Percentiles rank a stretch among this genome's conserved stretches.
Evolutionary conservation across 2,888 invertebrate genomes (phyloP).

Genomic region (Rhopalosiphum nymphaeae): DNA sequence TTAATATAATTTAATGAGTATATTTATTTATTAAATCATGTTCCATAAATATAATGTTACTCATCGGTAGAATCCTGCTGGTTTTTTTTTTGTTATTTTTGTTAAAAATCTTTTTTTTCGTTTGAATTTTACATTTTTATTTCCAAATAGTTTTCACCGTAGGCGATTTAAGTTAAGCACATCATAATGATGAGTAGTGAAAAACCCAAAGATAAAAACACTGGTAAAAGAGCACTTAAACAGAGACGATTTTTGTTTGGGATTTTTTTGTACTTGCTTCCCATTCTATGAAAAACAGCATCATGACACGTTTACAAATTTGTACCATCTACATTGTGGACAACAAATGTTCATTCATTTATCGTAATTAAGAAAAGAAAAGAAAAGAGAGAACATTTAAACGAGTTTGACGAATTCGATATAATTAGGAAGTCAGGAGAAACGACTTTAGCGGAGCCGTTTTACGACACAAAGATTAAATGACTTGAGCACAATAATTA

Average conservation of each 20-base stretch:
- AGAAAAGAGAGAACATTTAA: slow-evolving; percentile 19
- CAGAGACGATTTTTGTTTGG: slow-evolving; percentile 16
- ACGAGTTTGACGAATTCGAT: not conserved
- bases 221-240: slow-evolving; percentile 56
- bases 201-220: slow-evolving; percentile 42
- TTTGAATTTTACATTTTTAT: slow-evolving; percentile 43
- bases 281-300: slow-evolving; percentile 17
- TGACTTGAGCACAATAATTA: not conserved
- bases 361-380: slow-evolving; percentile 37
- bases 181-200: slow-evolving; percentile 46
- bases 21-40: slow-evolving; percentile 20
- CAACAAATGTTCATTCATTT: slow-evolving; percentile 44
- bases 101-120: slow-evolving; percentile 18
- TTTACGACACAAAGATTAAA: slow-evolving; percentile 16
- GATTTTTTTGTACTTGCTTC: slow-evolving; percentile 16
- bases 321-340: not conserved
- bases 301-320: slow-evolving; percentile 48
- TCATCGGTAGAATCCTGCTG: not conserved
- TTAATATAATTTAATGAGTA: not conserved
- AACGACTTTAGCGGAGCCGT: not conserved
- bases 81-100: not conserved
- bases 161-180: slow-evolving; percentile 50
- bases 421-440: slow-evolving; percentile 21
- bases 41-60: slow-evolving; percentile 23
- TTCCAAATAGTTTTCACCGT: slow-evolving; percentile 36